Evolutionary conservation across 92 coral and sea anemone genomes (phyloP), one percentile per base, ranked within the genome.

Genomic region (Heteractis magnifica): DNA sequence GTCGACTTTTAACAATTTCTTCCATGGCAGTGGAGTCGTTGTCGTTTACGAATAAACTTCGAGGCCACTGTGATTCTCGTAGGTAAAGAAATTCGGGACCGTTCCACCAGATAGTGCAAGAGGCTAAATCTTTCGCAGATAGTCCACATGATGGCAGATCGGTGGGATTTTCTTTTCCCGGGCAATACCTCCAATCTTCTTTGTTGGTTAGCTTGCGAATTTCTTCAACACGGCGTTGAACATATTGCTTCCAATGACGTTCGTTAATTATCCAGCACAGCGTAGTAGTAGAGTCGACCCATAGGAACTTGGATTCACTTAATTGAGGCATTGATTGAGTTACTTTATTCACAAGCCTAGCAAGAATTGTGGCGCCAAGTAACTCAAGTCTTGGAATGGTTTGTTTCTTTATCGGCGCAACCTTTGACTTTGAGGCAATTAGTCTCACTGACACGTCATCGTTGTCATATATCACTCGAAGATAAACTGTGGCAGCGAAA

Each of bases 211-310:
- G 49, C 34, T 51, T 80, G 26, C 82, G 71, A 26, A 92, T 89
- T 53, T 89, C 92, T 50, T 92, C 83, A 10, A 89, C 90, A 10
- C 90, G 52, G 68, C 89, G 84, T 5, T 88, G 81, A 0, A 92
- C 95, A 81, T 86, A 89, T 56, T 89, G 92, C 77, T 92, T 92
- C 92, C 91, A 89, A 81, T 89, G 87, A 7, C 89, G 87, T 52
- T 73, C 10, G 79, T 91, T 91, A 14, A 75, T 60, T 0, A 89
- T 89, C 94, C 90, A 86, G 20, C 87, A 92, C 26, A 92, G 79
- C 14, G 86, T 90, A 3, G 91, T 89, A 65, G 20, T 88, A 77
- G 91, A 77, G 53, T 91, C 91, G 6, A 84, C 12, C 92, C 92
- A 86, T 20, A 1, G 71, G 5, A 80, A 41, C 26, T 75, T 73